Evolutionary conservation across 2,888 invertebrate species (phyloP), one percentile per base, ranked within the genome.

Genomic region (Aspidapion aeneum): DNA sequence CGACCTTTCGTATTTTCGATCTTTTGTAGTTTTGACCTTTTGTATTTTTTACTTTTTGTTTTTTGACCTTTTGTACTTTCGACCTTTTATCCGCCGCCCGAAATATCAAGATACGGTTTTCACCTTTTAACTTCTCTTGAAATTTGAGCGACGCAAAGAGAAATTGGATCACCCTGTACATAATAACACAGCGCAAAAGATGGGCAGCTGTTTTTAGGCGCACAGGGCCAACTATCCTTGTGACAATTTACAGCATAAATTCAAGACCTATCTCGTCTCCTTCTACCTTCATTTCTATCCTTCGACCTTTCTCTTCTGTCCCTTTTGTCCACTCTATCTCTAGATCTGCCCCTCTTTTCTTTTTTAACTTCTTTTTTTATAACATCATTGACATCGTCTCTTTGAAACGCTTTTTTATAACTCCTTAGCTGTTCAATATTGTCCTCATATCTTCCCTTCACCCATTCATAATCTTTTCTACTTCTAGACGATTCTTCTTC

Each of bases 391-490:
- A 35, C 12, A 35, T 35, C 35, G 12, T 12, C 35, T 17, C 60
- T 59, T 49, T 69, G 66, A 58, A 65, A 65, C 2, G 52, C 55
- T 61, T 57, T 50, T 64, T 19, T 51, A 64, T 57, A 60, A 55
- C 64, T 64, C 58, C 69, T 67, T 55, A 67, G 60, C 59, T 69
- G 71, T 54, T 67, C 58, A 35, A 67, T 70, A 60, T 71, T 69
- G 55, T 72, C 73, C 60, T 69, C 68, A 58, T 70, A 62, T 61
- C 70, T 68, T 57, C 69, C 72, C 55, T 69, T 72, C 16, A 67
- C 67, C 69, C 69, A 67, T 63, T 71, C 69, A 56, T 70, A 67
- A 55, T 69, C 69, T 60, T 63, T 67, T 55, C 61, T 67, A 66
- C 56, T 63, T 17, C 21, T 56, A 1, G 20, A 51, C 49, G 54